Evolutionary conservation across 2,797 vertebrate genomes (phyloP).

Genomic region (Fistularia commersonii): DNA sequence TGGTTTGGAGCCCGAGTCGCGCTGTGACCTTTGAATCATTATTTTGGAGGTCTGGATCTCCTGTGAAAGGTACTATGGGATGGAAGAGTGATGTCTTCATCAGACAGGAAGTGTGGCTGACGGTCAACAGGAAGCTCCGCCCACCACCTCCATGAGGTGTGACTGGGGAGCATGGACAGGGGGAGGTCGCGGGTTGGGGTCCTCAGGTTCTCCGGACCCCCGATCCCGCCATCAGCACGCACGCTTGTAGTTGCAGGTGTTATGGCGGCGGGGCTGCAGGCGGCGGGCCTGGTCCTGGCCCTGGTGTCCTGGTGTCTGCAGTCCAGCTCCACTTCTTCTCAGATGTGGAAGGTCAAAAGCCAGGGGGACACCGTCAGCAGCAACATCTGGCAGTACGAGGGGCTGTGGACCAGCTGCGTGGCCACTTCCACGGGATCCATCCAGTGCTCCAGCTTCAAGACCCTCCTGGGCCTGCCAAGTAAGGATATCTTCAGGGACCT

Average conservation of each 20-base stretch:
- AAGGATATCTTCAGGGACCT: constrained; percentile 16
- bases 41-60: no score
- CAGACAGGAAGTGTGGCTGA: no score
- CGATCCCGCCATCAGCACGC: no score
- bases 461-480: constrained; percentile 72
- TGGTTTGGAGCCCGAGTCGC: no score
- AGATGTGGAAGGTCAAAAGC: constrained; percentile 64
- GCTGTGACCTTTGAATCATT: no score
- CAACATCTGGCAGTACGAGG: constrained; percentile 64
- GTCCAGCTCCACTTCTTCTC: constrained; percentile 70
- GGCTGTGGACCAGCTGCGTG: constrained; percentile 74
- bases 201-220: no score
- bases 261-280: constrained; percentile 68
- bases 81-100: no score
- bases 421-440: constrained; percentile 58
- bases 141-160: no score
- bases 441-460: constrained; percentile 71
- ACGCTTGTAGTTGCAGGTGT: background rate
- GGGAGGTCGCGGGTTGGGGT: no score
- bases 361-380: constrained; percentile 54
- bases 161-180: no score
- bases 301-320: constrained; percentile 70
- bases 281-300: constrained; percentile 67
- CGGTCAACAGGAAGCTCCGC: no score
- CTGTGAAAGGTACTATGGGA: no score